Conservation (phyloP, 2,113 vertebrate genomes). For the Delphinus delphis region DNA sequence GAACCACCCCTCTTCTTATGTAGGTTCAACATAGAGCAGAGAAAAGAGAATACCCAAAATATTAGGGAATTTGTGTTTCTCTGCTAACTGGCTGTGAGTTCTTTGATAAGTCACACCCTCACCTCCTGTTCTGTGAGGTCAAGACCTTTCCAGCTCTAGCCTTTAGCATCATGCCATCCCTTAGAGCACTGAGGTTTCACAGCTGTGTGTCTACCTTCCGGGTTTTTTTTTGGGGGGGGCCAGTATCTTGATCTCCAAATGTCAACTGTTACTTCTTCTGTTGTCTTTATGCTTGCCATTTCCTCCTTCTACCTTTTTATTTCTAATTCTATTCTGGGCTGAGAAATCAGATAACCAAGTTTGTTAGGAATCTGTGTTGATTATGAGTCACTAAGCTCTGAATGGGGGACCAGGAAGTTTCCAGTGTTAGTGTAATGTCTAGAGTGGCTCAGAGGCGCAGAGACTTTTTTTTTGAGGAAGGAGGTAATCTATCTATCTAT, state of each 20-base stretch:
- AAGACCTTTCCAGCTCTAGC: background rate
- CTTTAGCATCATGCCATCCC: background rate
- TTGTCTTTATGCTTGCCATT: background rate
- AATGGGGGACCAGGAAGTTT: background rate
- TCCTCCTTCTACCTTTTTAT: background rate
- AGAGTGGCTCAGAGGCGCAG: background rate
- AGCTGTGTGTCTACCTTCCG: background rate
- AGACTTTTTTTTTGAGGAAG: background rate
- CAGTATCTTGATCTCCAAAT: background rate
- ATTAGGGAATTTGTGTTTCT: background rate
- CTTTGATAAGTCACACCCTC: background rate
- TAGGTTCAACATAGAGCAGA: background rate
- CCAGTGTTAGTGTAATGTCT: background rate
- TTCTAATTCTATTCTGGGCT: constrained; percentile 4
- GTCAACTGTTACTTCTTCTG: background rate
- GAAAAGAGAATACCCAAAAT: background rate
- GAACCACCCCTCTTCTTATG: background rate
- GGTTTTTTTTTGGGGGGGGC: background rate
- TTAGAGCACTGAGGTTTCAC: background rate
- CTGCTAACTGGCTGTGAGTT: background rate
- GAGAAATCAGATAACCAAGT: background rate
- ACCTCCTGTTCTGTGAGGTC: background rate
- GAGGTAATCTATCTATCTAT: background rate
- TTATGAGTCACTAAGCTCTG: background rate
- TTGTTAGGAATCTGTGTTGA: background rate